Evolutionary conservation across 2,797 vertebrate genomes (phyloP), one percentile per base, ranked within the genome.

Genomic region (Agapornis canus): DNA sequence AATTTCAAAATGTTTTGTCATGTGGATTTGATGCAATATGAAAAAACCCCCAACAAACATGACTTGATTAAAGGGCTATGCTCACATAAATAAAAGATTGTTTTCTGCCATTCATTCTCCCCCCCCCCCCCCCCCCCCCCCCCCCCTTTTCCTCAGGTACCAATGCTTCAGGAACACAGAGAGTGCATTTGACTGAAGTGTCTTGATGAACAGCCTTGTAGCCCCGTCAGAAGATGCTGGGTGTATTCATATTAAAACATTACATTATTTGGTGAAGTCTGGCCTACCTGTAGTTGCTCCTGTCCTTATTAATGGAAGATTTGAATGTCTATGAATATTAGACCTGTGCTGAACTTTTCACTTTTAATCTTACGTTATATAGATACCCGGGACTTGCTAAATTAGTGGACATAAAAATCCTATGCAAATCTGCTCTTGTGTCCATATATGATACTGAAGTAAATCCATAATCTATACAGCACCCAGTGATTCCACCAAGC

Each of bases 1-100:
- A 72, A 2, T 83, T 94, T 72, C 14, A 83, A 54, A 94, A 93
- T 86, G 26, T 79, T 92, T 92, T 89, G 70, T 90, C 63, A 40
- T 45, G n/a, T 90, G 69, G 59, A 64, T 93, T 86, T 78, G 61
- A 76, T 69, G 54, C 21, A 89, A 49, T 79, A 52, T 12, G 22
- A 35, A 35, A 35, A 35, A 35, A 35, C n/a, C n/a, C n/a, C n/a
- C n/a, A n/a, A n/a, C 18, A 92, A 85, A 70, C 32, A n/a, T 6
- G 3, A 71, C 39, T 68, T 86, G 52, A 72, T 96, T 89, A 39
- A 88, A 72, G 54, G 92, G 31, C 29, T 76, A 0, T 31, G 13
- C n/a, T 64, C 70, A 32, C 35, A 61, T 78, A 16, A 83, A 56
- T 47, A 47, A 22, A 37, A 43, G 17, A 13, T 19, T 59, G 6